Conservation (phyloP, 2,113 vertebrate species). For the Pseudorectes ferrugineus region DNA sequence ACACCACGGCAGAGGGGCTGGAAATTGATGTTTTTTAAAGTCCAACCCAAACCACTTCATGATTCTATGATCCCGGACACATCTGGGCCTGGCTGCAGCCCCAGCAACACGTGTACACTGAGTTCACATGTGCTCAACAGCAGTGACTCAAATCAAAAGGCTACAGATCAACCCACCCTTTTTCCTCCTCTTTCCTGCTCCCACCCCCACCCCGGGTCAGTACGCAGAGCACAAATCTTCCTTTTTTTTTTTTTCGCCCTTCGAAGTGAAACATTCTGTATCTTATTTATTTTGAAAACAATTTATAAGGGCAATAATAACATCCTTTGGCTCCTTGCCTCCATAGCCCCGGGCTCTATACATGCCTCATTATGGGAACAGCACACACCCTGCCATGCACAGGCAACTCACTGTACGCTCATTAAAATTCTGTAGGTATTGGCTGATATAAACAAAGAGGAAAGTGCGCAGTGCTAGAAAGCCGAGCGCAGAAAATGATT, state of each 20-base stretch:
- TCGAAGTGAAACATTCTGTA: not conserved
- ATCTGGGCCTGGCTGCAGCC: not conserved
- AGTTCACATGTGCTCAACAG: conserved; percentile 29
- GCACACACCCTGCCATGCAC: not conserved
- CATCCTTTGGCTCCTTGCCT: conserved; percentile 56
- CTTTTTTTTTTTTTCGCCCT: not conserved
- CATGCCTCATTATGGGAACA: conserved; percentile 16
- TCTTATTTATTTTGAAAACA: conserved; percentile 59
- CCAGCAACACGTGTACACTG: not conserved
- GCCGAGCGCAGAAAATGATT: not conserved
- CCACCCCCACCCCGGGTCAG: not conserved
- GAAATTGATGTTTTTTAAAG: not conserved
- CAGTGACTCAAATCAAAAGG: conserved; percentile 11
- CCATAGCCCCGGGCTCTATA: not conserved
- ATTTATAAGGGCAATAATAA: conserved; percentile 57
- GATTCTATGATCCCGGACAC: not conserved
- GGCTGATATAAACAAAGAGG: not conserved
- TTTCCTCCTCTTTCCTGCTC: not conserved
- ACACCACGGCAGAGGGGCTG: not conserved
- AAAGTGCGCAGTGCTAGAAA: not conserved
- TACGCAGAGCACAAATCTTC: not conserved
- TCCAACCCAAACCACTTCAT: not conserved
- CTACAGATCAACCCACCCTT: not conserved
- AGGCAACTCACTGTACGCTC: not conserved
- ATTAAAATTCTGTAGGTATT: conserved; percentile 53